Evolutionary conservation across 1,140 invertebrate species (phyloP), one percentile per base, ranked within the genome.

Genomic region (Brachionus manjavacas): DNA sequence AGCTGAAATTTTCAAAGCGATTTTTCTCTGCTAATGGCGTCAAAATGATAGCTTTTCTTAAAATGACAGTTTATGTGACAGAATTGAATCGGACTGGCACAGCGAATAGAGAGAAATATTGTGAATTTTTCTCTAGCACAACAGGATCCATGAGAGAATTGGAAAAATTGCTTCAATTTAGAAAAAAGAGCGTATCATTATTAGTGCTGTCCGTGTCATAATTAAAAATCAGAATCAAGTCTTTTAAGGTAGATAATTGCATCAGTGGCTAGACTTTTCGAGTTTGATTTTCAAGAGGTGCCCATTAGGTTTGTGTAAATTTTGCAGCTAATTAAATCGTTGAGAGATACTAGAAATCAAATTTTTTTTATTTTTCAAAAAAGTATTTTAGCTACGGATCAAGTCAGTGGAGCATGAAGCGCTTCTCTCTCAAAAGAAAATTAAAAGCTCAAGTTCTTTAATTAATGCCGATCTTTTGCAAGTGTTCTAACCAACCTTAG

Each of bases 1-100:
- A 35, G 35, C 16, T 72, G 16, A 41, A 72, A 72, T 41, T 72
- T 72, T 72, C 68, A 72, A 72, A 72, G 68, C 14, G 35, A 72
- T 43, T 72, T 72, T 31, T 68, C 64, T n/a, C 66, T 72, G 68
- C 16, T 20, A 72, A 12, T 72, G 68, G 68, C 68, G 68, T 72
- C 31, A 72, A 72, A 72, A 72, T 72, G 39, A 72, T 72, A 72
- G 68, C 31, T 39, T 72, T 41, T 72, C 25, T 31, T 6, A 11
- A 68, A 68, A 68, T 39, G 23, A 72, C 68, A 72, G 35, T 28
- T 49, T 49, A 76, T 49, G 72, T 76, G 72, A 76, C 52, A 76
- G 72, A 76, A 76, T 76, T 49, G 16, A 76, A 76, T 76, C 41
- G 72, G 41, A 76, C 72, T 49, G 49, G 43, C 72, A 76, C 72